Evolutionary conservation across 2,113 vertebrate genomes (phyloP), one percentile per base, ranked within the genome.

Genomic region (Sitta europaea): DNA sequence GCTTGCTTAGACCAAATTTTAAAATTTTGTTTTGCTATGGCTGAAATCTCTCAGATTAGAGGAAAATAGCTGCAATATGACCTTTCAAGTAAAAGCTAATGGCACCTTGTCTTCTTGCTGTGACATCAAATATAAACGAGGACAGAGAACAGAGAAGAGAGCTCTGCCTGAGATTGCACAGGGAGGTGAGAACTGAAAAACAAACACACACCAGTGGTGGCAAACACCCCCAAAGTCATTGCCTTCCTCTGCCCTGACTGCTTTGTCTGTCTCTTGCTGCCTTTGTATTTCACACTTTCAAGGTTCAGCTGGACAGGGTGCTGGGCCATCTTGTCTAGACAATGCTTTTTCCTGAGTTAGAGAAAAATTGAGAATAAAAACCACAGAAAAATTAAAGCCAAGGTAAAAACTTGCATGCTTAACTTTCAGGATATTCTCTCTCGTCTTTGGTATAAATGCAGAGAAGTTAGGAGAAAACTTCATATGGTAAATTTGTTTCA

Each of bases 11-110:
- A 71, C 61, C 85, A 93, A 42, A 92, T 84, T 97, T 97, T 71
- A n/a, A 80, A 80, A 62, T 93, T 90, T 88, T 77, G 22, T 20
- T 95, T 93, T 83, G 45, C 80, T 88, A 16, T 79, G 33, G 86
- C 72, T 91, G 95, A 96, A 88, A 88, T 61, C 79, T 71, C 67
- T 88, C 47, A 78, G 66, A 92, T 74, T 88, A 55, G 27, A 88
- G 63, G 65, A 81, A 92, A 88, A 83, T 76, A 80, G 33, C 92
- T 74, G 86, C 89, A 95, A 28, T 68, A 74, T 42, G 89, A 88
- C 86, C 94, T 95, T 92, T 95, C 95, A 96, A 95, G 66, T 88
- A 97, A 93, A 93, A 97, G 71, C 43, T 96, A 96, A 85, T 83
- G 75, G 48, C 45, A 87, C 65, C 45, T 91, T 94, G 42, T 92